phyloP scores from a whole-genome alignment of 1,140 invertebrate genomes.

The Brachystomella parvula region DNA sequence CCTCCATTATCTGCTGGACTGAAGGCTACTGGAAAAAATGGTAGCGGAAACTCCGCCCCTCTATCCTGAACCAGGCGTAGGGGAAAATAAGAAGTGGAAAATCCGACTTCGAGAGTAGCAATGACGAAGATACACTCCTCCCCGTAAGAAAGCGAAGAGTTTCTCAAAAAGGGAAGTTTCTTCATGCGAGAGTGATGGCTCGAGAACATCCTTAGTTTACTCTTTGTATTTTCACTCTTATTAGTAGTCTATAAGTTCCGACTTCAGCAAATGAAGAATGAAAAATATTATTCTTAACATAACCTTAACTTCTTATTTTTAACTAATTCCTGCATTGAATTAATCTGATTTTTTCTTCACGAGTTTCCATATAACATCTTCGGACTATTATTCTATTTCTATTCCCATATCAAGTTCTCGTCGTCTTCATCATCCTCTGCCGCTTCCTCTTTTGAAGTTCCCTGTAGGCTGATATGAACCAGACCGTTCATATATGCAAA shows the following conservation, averaged over 20 bases:
- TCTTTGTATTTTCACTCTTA: background rate
- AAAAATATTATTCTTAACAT: background rate
- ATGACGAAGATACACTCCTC: background rate
- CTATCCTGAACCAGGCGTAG: background rate
- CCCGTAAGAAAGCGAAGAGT: background rate
- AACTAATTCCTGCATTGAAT: background rate
- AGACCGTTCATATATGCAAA: background rate
- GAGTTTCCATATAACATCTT: background rate
- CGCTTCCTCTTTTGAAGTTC: background rate
- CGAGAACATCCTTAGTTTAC: background rate
- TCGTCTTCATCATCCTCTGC: slow-evolving; percentile 3
- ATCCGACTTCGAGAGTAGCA: background rate
- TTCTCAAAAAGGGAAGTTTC: too few species aligned
- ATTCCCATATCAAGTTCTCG: slow-evolving; percentile 6
- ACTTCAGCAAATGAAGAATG: background rate
- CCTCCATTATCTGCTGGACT: too few species aligned
- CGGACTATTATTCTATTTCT: background rate
- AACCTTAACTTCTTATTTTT: background rate
- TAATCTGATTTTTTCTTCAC: background rate
- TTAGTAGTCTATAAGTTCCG: background rate
- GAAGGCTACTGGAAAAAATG: too few species aligned
- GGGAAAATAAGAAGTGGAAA: background rate
- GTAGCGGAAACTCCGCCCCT: too few species aligned
- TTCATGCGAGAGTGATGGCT: too few species aligned
- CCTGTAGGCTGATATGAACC: background rate